These are phyloP conservation scores for Acipenser transmontanus DNA, from an alignment of 2,797 vertebrate genomes.

Conservation along the genomic window DNA sequence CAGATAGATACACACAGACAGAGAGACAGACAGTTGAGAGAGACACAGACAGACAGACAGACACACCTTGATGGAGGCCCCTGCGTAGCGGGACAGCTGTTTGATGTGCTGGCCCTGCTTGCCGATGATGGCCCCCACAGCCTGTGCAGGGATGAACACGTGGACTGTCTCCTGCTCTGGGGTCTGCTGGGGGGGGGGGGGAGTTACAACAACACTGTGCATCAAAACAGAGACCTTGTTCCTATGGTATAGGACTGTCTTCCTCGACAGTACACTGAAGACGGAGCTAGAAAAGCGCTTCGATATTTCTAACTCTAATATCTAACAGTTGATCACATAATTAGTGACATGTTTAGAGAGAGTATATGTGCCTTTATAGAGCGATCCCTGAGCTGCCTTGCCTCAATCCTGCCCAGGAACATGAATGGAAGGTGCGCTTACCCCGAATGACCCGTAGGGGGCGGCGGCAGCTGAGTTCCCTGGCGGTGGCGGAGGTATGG, in stretches of 20 bases:
- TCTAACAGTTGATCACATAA: too few relatives aligned
- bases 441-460: constrained; percentile 84
- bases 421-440: constrained; percentile 34
- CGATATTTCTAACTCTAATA: too few relatives aligned
- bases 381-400: too few relatives aligned
- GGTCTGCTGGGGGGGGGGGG: constrained; percentile 50
- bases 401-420: too few relatives aligned
- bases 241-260: too few relatives aligned
- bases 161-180: constrained; percentile 90
- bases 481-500: constrained; percentile 77
- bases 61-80: constrained; percentile 88
- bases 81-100: constrained; percentile 88
- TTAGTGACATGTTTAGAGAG: too few relatives aligned
- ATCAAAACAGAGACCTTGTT: too few relatives aligned
- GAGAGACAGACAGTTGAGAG: neutral
- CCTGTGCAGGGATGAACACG: constrained; percentile 91
- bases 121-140: constrained; percentile 89
- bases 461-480: constrained; percentile 66
- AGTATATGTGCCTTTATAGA: too few relatives aligned
- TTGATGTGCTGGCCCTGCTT: constrained; percentile 97
- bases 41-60: neutral
- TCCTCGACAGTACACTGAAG: too few relatives aligned
- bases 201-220: neutral
- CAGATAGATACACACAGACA: too few relatives aligned
- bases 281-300: too few relatives aligned